phyloP scores from a whole-genome alignment of 2,113 vertebrate species.

The Oceanodroma tethys region DNA sequence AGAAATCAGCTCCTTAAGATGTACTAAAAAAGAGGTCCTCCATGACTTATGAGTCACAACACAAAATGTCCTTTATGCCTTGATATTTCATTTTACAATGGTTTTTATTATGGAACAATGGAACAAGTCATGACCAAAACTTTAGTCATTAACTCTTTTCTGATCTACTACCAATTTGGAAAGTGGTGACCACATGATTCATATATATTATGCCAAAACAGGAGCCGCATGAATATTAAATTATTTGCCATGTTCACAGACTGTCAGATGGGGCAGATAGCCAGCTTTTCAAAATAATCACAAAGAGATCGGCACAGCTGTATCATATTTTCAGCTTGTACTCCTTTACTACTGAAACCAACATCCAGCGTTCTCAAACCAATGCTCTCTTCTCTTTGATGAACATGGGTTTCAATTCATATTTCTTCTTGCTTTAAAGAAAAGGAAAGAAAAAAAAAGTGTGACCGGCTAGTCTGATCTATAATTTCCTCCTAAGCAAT shows the following conservation, averaged over 20 bases:
- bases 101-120: conserved; percentile 3
- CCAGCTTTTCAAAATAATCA: conserved; percentile 68
- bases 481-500: conserved; percentile 12
- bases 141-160: conserved; percentile 47
- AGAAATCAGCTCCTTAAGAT: conserved; percentile 30
- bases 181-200: conserved; percentile 54
- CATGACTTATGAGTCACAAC: background rate
- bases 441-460: background rate
- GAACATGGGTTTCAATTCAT: background rate
- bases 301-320: conserved; percentile 65
- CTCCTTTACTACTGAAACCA: conserved; percentile 39
- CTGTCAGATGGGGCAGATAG: conserved; percentile 72
- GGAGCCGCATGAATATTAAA: conserved; percentile 65
- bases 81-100: conserved; percentile 25
- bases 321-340: conserved; percentile 63
- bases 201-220: conserved; percentile 65
- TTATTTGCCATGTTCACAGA: conserved; percentile 71
- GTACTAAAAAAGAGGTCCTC: background rate
- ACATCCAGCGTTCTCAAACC: background rate
- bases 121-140: conserved; percentile 34
- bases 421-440: conserved; percentile 27
- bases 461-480: background rate
- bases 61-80: conserved; percentile 31
- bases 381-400: conserved; percentile 38
- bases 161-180: conserved; percentile 39